A percentile compares a stretch with the other conserved stretches of the same genome.
Evolutionary conservation across 2,113 vertebrate genomes (phyloP).

Genomic region (Butorides virescens): DNA sequence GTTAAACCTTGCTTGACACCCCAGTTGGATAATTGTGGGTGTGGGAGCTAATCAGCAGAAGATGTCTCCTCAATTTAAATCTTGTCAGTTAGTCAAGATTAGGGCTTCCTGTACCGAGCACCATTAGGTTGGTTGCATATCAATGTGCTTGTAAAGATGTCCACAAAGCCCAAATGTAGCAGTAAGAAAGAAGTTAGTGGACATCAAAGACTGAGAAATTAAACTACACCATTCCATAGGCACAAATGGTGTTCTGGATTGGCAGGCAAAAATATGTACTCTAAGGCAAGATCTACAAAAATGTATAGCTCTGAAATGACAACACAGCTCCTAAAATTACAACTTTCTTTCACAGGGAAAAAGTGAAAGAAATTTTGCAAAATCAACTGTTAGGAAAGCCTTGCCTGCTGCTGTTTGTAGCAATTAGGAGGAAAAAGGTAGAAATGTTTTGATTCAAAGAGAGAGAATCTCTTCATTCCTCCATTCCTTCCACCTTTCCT

Average conservation of each 20-base stretch:
- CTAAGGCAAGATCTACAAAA: constrained; percentile 32
- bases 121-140: constrained; percentile 99
- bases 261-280: constrained; percentile 42
- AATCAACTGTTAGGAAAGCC: constrained; percentile 46
- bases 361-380: not conserved
- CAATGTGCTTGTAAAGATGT: constrained; percentile 93
- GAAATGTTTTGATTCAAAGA: constrained; percentile 18
- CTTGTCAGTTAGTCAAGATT: constrained; percentile 99
- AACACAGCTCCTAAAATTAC: not conserved
- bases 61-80: constrained; percentile 99
- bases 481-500: not conserved
- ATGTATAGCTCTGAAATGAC: constrained; percentile 18
- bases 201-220: constrained; percentile 80
- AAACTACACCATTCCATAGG: constrained; percentile 69
- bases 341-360: constrained; percentile 9
- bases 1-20: constrained; percentile 99
- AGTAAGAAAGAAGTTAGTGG: constrained; percentile 79
- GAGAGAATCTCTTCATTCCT: not conserved
- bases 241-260: constrained; percentile 54
- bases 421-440: not conserved
- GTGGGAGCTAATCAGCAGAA: constrained; percentile 99
- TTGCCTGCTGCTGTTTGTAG: constrained; percentile 29
- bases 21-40: constrained; percentile 99
- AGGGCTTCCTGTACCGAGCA: constrained; percentile 95
- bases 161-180: constrained; percentile 86